phyloP scores from a whole-genome alignment of 2,113 vertebrate genomes.

The Mesocricetus auratus region DNA sequence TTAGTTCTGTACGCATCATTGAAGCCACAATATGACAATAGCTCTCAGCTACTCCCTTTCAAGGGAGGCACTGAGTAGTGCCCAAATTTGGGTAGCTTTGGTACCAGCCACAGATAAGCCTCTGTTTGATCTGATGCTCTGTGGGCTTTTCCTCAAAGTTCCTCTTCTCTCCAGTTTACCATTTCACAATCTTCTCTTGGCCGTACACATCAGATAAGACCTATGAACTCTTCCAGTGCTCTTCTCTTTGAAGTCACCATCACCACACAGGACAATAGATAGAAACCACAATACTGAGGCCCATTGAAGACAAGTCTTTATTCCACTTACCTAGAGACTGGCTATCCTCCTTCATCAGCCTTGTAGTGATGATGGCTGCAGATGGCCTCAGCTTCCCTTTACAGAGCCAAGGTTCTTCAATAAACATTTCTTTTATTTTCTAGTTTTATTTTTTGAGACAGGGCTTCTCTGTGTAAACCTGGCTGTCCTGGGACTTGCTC shows the following conservation, averaged over 20 bases:
- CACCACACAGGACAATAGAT: conserved; percentile 24
- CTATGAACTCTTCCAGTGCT: neutral
- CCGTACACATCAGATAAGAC: neutral
- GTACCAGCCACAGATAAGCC: neutral
- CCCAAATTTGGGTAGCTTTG: neutral
- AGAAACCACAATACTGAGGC: conserved; percentile 14
- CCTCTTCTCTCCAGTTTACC: neutral
- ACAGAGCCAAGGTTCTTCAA: conserved; percentile 30
- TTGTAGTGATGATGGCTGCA: neutral
- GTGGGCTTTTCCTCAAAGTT: neutral
- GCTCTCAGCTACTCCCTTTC: neutral
- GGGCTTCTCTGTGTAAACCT: neutral
- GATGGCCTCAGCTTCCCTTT: neutral
- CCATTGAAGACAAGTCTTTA: conserved; percentile 44
- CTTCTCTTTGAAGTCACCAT: neutral
- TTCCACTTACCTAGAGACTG: conserved; percentile 46
- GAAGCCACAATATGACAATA: neutral
- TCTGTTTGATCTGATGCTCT: neutral
- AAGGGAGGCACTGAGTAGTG: neutral
- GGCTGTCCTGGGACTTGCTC: neutral
- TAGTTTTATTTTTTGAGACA: neutral
- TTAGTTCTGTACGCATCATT: neutral
- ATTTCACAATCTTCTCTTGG: neutral
- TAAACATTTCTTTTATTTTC: neutral
- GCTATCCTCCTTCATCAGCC: neutral